Percentiles rank a stretch among this genome's conserved stretches.
Evolutionary conservation across 2,113 vertebrate genomes (phyloP).

Genomic region (Pterocles gutturalis): DNA sequence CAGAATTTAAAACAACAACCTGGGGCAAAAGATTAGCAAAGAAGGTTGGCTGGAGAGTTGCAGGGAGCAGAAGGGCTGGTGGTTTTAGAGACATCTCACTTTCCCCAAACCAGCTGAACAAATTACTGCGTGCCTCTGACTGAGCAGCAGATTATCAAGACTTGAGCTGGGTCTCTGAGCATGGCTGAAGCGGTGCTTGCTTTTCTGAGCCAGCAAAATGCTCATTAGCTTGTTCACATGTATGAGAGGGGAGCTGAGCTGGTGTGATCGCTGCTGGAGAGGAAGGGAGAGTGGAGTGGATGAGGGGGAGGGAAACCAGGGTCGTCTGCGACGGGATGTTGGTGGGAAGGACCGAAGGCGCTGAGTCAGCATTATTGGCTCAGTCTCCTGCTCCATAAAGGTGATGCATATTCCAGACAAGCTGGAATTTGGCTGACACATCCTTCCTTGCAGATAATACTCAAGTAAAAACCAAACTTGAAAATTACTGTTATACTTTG

Average conservation of each 20-base stretch:
- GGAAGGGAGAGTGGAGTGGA: fast-evolving
- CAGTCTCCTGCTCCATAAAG: neutral
- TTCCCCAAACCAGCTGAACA: constrained; percentile 5
- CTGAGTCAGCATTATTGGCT: neutral
- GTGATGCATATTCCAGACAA: neutral
- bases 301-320: neutral
- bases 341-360: fast-evolving
- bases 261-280: fast-evolving
- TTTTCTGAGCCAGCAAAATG: neutral
- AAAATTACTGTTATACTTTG: neutral
- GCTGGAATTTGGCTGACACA: neutral
- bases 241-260: neutral
- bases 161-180: fast-evolving
- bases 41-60: neutral
- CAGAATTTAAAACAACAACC: constrained; percentile 41
- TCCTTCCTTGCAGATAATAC: neutral
- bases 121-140: neutral
- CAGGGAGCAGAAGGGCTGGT: neutral
- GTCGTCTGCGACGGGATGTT: fast-evolving
- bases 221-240: neutral
- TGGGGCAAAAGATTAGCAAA: constrained; percentile 5
- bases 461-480: neutral
- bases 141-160: neutral
- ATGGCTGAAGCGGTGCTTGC: neutral
- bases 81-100: neutral